These are phyloP conservation scores for Diadophis punctatus DNA, from an alignment of 2,113 vertebrate species.

Conservation along the genomic window DNA sequence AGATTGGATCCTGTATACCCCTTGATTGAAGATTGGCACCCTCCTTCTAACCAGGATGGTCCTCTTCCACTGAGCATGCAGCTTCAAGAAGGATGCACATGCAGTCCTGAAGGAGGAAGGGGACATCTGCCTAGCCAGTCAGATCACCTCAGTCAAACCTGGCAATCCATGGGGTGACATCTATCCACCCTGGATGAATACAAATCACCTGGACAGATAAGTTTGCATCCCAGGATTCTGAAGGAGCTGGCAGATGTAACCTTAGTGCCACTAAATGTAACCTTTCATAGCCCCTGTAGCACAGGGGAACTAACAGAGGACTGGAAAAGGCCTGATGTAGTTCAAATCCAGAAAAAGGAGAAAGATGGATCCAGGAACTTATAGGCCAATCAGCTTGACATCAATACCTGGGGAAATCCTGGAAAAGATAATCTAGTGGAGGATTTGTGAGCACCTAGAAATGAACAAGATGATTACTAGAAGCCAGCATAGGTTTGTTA, in stretches of 20 bases:
- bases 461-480: background rate
- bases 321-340: background rate
- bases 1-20: too few species aligned
- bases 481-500: background rate
- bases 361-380: background rate
- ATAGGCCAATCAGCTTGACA: background rate
- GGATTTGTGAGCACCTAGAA: background rate
- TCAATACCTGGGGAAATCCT: background rate
- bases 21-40: too few species aligned
- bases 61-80: background rate
- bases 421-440: background rate
- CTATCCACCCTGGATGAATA: background rate
- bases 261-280: background rate
- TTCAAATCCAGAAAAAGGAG: background rate
- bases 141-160: background rate
- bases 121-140: background rate
- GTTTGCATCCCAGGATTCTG: background rate
- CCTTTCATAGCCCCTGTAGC: background rate
- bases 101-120: background rate
- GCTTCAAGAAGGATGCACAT: background rate
- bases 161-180: background rate
- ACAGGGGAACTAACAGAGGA: background rate
- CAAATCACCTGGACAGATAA: too few species aligned
- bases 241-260: background rate
- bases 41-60: too few species aligned